Conservation (phyloP, 2,113 vertebrate genomes). For the Trochalopteron elliotii region DNA sequence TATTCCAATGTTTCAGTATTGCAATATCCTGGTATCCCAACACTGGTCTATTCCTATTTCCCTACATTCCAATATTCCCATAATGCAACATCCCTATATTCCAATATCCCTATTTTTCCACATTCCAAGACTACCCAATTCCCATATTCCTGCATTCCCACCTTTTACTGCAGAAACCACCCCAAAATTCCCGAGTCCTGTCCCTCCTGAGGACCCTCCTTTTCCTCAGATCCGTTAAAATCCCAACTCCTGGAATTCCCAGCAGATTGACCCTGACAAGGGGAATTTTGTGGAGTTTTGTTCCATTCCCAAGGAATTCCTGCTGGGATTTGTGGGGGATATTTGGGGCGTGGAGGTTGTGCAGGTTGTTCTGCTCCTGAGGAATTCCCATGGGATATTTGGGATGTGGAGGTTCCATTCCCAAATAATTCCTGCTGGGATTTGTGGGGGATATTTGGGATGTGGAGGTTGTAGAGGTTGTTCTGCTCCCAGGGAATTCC, state of each 20-base stretch:
- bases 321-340: too few relatives aligned
- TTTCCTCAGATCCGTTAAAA: background rate
- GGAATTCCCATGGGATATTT: too few relatives aligned
- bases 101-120: background rate
- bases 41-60: too few relatives aligned
- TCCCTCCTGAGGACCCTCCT: fast-evolving
- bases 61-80: background rate
- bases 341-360: too few relatives aligned
- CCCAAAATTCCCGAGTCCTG: fast-evolving
- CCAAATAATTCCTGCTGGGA: too few relatives aligned
- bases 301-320: background rate
- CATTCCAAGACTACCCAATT: background rate
- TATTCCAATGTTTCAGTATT: too few relatives aligned
- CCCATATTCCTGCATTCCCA: background rate
- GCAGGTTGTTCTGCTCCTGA: too few relatives aligned
- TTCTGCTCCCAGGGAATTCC: fast-evolving
- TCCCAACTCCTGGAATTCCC: background rate
- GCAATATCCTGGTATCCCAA: too few relatives aligned
- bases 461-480: background rate
- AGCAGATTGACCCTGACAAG: too few relatives aligned
- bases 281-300: too few relatives aligned
- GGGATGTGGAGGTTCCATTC: too few relatives aligned
- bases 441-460: too few relatives aligned
- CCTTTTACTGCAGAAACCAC: background rate
- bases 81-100: background rate